These are phyloP conservation scores for Sesia bembeciformis DNA, from an alignment of 2,888 invertebrate species.

Conservation along the genomic window DNA sequence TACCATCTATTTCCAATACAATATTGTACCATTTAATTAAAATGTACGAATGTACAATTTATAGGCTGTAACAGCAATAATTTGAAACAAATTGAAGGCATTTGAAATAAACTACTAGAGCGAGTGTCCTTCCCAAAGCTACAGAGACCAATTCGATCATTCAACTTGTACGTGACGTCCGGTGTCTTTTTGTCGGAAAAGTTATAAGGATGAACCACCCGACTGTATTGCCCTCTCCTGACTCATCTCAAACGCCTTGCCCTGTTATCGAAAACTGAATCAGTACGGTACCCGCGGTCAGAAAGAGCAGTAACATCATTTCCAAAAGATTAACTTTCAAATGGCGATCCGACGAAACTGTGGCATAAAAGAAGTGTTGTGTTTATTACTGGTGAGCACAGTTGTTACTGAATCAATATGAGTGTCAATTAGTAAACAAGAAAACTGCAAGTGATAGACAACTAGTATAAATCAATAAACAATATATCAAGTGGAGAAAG, in stretches of 20 bases:
- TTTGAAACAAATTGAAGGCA: no score
- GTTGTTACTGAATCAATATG: no score
- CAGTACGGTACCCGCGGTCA: slow-evolving; percentile 37
- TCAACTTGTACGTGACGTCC: slow-evolving; percentile 66
- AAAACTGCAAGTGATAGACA: background rate
- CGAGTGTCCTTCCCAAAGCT: slow-evolving; percentile 22
- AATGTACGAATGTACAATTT: no score
- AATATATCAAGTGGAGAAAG: slow-evolving; percentile 25
- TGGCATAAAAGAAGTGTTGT: slow-evolving; percentile 22
- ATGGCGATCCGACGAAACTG: slow-evolving; percentile 23
- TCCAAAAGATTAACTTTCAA: slow-evolving; percentile 22
- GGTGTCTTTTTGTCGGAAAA: slow-evolving; percentile 30
- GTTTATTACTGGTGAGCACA: slow-evolving; percentile 26
- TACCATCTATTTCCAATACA: no score
- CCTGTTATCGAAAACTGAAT: slow-evolving; percentile 37
- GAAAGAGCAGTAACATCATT: slow-evolving; percentile 31
- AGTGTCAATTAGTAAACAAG: no score
- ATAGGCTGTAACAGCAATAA: no score
- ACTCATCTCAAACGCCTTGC: slow-evolving; percentile 30
- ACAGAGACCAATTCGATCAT: slow-evolving; percentile 45
- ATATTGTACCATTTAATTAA: no score
- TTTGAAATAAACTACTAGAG: no score
- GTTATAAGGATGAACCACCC: slow-evolving; percentile 28
- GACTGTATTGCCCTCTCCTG: slow-evolving; percentile 31
- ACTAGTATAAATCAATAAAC: slow-evolving; percentile 12